Conservation (phyloP, 2,888 invertebrate genomes). For the Tipula lateralis region DNA sequence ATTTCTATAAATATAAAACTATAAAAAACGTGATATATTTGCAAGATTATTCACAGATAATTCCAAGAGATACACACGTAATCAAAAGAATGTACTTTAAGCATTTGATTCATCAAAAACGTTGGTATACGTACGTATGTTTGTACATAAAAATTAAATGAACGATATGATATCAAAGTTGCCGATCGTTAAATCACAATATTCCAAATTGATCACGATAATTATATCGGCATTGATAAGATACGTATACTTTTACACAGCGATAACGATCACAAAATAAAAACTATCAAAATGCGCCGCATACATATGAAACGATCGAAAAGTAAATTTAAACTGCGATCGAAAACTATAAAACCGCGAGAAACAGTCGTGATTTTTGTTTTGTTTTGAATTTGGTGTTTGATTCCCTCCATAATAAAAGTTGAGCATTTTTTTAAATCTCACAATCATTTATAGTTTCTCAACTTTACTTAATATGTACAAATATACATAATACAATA, state of each 20-base stretch:
- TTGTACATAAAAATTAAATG: neutral
- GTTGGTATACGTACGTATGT: neutral
- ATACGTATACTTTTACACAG: neutral
- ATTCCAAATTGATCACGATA: neutral
- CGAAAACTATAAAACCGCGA: neutral
- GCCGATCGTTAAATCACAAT: neutral
- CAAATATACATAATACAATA: neutral
- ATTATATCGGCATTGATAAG: neutral
- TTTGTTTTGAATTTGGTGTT: neutral
- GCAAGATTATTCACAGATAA: neutral
- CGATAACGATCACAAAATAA: neutral
- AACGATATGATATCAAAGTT: neutral
- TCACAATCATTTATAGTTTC: neutral
- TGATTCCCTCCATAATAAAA: neutral
- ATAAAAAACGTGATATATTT: constrained; percentile 14
- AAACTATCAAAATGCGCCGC: neutral
- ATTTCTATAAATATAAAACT: constrained; percentile 3
- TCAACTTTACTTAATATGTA: neutral
- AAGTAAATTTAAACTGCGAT: constrained; percentile 6
- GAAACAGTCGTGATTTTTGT: neutral
- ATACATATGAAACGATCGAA: neutral
- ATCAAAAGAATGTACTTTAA: neutral
- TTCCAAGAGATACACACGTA: neutral
- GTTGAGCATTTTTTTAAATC: neutral
- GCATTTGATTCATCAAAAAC: neutral